Conservation (phyloP, 2,888 invertebrate species). For the Escarpia spicata region DNA sequence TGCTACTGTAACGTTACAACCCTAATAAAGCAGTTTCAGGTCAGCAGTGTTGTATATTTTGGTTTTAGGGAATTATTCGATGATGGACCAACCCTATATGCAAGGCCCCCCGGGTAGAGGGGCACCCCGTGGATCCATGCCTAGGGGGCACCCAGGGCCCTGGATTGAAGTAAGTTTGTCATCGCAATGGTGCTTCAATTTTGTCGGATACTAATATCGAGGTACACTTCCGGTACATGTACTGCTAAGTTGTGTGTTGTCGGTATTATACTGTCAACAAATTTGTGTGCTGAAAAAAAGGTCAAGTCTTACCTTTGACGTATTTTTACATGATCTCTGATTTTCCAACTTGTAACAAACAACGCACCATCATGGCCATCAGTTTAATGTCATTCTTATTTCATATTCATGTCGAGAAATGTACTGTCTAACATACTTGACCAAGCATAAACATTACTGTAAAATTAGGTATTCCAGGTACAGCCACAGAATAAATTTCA, state of each 20-base stretch:
- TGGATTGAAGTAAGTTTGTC: conserved; percentile 25
- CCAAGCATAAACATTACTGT: background rate
- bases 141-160: conserved; percentile 42
- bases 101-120: conserved; percentile 38
- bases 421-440: background rate
- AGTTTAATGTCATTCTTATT: background rate
- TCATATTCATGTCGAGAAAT: background rate
- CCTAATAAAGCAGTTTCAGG: background rate
- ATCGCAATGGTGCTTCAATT: background rate
- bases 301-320: no score
- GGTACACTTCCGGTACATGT: no score
- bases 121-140: conserved; percentile 29
- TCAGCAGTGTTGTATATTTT: background rate
- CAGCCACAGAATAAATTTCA: background rate
- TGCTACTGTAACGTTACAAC: no score
- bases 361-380: background rate
- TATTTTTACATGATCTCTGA: background rate
- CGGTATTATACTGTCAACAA: no score
- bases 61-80: conserved; percentile 57
- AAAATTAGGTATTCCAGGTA: background rate
- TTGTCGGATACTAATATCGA: background rate
- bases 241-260: no score
- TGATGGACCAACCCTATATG: conserved; percentile 57
- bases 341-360: background rate
- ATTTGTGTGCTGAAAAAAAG: no score